Evolutionary conservation across 1,140 invertebrate genomes (phyloP).

Genomic region (Hyphantria cunea): DNA sequence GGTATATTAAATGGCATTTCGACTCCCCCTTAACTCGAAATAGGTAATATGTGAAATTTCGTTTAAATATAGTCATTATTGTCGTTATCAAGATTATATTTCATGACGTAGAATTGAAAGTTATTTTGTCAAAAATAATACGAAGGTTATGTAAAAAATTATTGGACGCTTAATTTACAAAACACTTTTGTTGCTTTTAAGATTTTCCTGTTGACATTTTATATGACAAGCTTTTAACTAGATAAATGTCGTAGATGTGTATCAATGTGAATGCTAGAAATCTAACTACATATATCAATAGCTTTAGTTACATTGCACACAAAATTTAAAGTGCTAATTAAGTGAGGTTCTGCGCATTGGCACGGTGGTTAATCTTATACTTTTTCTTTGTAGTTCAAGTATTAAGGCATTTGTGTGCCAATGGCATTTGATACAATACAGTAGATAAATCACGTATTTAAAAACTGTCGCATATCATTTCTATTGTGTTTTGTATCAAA

Average conservation of each 20-base stretch:
- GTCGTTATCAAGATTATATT: background rate
- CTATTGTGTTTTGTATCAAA: background rate
- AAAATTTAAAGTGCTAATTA: background rate
- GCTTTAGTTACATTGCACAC: too few species aligned
- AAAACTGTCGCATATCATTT: constrained; percentile 1
- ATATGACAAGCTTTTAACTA: too few species aligned
- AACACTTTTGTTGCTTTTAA: too few species aligned
- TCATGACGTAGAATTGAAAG: background rate
- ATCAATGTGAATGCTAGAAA: too few species aligned
- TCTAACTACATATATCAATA: too few species aligned
- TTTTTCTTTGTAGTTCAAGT: constrained; percentile 15
- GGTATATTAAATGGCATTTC: constrained; percentile 3
- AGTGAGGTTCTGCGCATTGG: background rate
- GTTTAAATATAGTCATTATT: background rate
- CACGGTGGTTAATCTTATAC: background rate
- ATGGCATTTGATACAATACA: constrained; percentile 6
- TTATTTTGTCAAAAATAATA: too few species aligned
- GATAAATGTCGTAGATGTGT: too few species aligned
- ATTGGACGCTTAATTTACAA: too few species aligned
- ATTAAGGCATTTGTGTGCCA: too few species aligned
- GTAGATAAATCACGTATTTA: constrained; percentile 32
- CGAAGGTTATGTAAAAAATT: too few species aligned
- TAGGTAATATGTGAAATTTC: background rate
- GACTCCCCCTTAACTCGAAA: background rate
- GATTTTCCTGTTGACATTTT: too few species aligned